Conservation (phyloP, 2,888 invertebrate genomes). For the Phaedon cochleariae region DNA sequence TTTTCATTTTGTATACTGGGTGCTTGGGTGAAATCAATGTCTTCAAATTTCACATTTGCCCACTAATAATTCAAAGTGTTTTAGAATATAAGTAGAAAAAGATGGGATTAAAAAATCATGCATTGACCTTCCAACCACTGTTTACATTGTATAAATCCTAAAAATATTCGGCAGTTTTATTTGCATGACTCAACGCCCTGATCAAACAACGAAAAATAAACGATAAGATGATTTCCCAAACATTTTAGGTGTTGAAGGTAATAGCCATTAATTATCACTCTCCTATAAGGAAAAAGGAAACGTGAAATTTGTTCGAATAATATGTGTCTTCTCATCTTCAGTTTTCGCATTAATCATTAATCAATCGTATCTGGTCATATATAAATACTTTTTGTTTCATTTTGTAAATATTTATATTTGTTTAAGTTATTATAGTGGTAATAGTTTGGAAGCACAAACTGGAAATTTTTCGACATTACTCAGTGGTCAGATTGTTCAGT, state of each 20-base stretch:
- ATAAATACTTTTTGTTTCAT: slow-evolving; percentile 39
- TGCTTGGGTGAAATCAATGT: too few relatives aligned
- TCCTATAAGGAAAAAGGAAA: not conserved
- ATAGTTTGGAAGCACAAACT: slow-evolving; percentile 31
- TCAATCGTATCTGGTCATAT: slow-evolving; percentile 49
- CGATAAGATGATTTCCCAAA: too few relatives aligned
- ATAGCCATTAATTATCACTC: not conserved
- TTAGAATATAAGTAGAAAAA: too few relatives aligned
- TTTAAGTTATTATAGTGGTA: slow-evolving; percentile 44
- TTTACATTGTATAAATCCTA: not conserved
- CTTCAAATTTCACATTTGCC: too few relatives aligned
- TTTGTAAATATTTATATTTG: slow-evolving; percentile 48
- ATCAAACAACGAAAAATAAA: too few relatives aligned
- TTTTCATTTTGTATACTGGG: too few relatives aligned
- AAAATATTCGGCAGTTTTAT: too few relatives aligned
- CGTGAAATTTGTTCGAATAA: not conserved
- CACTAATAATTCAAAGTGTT: too few relatives aligned
- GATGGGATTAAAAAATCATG: not conserved
- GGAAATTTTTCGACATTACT: not conserved
- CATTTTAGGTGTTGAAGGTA: too few relatives aligned
- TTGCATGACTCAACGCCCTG: too few relatives aligned
- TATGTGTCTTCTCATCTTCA: not conserved
- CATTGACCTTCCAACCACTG: too few relatives aligned
- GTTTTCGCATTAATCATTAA: not conserved
- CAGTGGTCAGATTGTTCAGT: not conserved